Conservation (phyloP, 2,113 vertebrate genomes). For the Pelecanus crispus region DNA sequence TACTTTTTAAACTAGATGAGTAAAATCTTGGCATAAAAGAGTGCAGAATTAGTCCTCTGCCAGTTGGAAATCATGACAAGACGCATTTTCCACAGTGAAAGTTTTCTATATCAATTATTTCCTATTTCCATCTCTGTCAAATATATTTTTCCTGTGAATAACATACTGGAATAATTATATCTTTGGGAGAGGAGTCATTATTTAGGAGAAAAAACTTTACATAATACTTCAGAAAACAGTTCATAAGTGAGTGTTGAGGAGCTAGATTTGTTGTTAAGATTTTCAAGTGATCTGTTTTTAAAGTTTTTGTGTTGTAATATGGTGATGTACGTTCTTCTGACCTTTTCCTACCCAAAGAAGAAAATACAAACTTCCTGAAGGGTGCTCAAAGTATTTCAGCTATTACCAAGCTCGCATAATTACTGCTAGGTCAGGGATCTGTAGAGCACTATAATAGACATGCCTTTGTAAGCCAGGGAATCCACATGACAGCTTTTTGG, state of each 20-base stretch:
- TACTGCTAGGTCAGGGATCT: background rate
- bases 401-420: background rate
- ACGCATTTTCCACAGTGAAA: background rate
- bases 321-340: background rate
- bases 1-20: background rate
- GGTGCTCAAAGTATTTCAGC: background rate
- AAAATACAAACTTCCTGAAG: background rate
- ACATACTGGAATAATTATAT: background rate
- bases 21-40: background rate
- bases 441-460: background rate
- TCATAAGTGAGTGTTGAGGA: background rate
- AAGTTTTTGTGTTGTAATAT: background rate
- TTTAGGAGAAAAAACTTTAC: background rate
- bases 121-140: background rate
- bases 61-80: background rate
- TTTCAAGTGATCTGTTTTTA: background rate
- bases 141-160: background rate
- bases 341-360: background rate
- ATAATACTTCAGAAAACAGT: background rate
- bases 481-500: background rate
- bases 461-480: background rate
- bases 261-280: background rate
- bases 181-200: background rate
- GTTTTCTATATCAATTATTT: background rate
- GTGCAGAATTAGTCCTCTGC: background rate